Evolutionary conservation across 30 jellyfish, hydroid and myxozoan species (phyloP), one percentile per base, ranked within the genome.

Genomic region (Pelagia noctiluca): DNA sequence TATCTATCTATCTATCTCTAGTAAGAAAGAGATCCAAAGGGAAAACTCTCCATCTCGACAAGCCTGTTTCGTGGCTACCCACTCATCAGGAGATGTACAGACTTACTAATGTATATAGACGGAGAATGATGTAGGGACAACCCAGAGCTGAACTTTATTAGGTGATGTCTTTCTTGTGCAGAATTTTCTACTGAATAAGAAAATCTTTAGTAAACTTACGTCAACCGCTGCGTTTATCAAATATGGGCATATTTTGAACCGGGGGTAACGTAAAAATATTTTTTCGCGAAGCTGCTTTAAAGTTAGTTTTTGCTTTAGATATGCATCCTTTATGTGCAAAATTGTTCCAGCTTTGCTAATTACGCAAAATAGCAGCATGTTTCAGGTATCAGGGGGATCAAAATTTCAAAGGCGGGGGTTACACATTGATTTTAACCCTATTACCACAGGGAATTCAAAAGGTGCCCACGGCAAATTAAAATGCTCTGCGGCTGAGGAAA

Each of bases 201-300:
- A 60, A 60, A 60, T 60, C 72, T 60, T 60, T 60, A 24, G 72
- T 60, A 60, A 60, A 60, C 72, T 60, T 60, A 60, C 72, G 72
- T 22, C 35, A 60, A 10, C 72, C 72, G 72, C 72, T 60, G 72
- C 72, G 72, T 60, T 60, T 60, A 60, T 24, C 72, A 60, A n/a
- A 60, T 60, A 60, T 60, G 72, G 72, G 72, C 72, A 60, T 60
- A 5, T 60, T 60, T 60, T 26, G 72, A 60, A 60, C 72, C 23
- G 72, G 72, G 72, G 72, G 35, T 26, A 60, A n/a, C 34, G 23
- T 60, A 60, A 60, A n/a, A 22, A 60, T n/a, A n/a, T 60, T 60
- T n/a, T 60, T 60, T 60, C 72, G 72, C 72, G 35, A 60, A 60
- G 35, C 10, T 60, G 35, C 35, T 60, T 60, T n/a, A 60, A 60